Percentiles rank a stretch among this genome's conserved stretches.
Evolutionary conservation across 2,797 vertebrate genomes (phyloP).

Genomic region (Tapirus indicus): DNA sequence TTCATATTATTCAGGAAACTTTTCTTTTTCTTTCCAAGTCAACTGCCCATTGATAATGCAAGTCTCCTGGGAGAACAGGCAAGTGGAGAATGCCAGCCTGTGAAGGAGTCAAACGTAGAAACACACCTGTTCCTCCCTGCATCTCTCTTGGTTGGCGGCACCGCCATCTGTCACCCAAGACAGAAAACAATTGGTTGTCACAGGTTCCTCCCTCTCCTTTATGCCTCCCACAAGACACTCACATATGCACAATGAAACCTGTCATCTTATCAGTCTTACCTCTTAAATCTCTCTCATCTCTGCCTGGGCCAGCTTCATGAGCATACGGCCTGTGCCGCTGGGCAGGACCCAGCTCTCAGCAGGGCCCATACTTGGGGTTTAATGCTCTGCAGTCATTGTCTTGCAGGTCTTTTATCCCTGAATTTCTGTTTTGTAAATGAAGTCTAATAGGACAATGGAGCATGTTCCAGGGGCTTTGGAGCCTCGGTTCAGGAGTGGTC

Average conservation of each 20-base stretch:
- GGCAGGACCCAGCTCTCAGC: background rate
- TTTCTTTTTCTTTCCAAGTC: background rate
- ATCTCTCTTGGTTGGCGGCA: background rate
- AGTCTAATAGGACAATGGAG: background rate
- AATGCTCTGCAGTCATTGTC: background rate
- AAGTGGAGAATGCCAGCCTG: background rate
- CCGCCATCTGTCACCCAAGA: background rate
- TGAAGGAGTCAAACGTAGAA: background rate
- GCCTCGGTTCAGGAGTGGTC: background rate
- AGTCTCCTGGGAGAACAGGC: background rate
- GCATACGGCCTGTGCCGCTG: background rate
- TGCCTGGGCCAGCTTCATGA: background rate
- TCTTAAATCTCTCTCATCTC: background rate
- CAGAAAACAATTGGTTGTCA: background rate
- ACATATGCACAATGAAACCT: background rate
- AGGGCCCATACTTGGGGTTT: background rate
- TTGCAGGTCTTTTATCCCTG: background rate
- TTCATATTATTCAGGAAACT: background rate
- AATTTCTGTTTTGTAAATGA: background rate
- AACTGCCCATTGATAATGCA: background rate
- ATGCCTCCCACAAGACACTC: background rate
- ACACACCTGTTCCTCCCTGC: background rate
- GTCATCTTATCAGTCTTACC: background rate
- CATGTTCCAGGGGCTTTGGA: background rate
- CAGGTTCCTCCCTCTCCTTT: background rate